Conservation (phyloP, 2,888 invertebrate genomes). For the Metellina segmentata region DNA sequence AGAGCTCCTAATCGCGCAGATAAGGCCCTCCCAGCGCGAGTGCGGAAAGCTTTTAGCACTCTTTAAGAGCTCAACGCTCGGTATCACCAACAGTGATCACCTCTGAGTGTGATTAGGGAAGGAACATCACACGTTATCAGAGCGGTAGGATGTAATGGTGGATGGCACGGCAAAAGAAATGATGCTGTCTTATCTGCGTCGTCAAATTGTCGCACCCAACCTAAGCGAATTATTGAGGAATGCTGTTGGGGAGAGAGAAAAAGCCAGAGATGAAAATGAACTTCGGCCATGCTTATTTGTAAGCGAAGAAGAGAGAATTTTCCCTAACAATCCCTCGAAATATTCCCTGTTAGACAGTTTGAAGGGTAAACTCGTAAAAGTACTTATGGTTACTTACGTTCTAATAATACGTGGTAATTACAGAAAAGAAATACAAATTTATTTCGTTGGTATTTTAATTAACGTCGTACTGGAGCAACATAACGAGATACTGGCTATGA, state of each 20-base stretch:
- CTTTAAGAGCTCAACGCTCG: neutral
- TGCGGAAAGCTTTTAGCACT: conserved; percentile 17
- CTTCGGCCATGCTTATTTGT: too few relatives aligned
- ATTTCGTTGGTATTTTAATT: too few relatives aligned
- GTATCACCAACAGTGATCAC: conserved; percentile 1
- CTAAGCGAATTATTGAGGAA: conserved; percentile 35
- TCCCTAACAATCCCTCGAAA: too few relatives aligned
- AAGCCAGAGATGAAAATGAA: neutral
- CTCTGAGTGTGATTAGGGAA: neutral
- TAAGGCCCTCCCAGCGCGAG: neutral
- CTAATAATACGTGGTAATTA: too few relatives aligned
- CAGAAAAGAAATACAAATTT: too few relatives aligned
- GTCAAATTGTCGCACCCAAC: conserved; percentile 21
- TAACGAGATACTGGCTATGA: too few relatives aligned
- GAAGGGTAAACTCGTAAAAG: too few relatives aligned
- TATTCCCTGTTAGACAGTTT: too few relatives aligned
- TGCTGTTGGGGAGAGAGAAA: neutral
- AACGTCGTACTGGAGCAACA: too few relatives aligned
- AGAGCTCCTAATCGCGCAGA: neutral
- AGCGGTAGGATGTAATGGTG: neutral
- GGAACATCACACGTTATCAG: neutral
- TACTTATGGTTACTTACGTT: too few relatives aligned
- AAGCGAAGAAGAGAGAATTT: too few relatives aligned
- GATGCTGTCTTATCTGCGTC: neutral
- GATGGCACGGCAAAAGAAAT: neutral